These are phyloP conservation scores for Zelostemma sp. DNA, from an alignment of 1,140 invertebrate genomes.

Conservation along the genomic window DNA sequence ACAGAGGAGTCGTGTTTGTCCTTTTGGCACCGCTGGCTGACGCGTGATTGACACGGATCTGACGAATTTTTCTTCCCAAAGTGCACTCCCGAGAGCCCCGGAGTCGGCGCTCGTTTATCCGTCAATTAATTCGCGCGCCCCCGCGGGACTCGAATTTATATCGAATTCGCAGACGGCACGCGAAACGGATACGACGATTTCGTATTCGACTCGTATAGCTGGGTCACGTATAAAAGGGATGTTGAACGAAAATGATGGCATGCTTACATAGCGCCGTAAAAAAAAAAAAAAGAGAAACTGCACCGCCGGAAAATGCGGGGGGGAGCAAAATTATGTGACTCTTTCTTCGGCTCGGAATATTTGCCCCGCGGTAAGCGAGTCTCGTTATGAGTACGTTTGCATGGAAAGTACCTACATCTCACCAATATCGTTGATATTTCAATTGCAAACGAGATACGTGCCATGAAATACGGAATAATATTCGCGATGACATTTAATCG, in stretches of 20 bases:
- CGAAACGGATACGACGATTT: slow-evolving; percentile 6
- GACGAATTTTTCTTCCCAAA: slow-evolving; percentile 11
- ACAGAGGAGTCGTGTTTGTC: slow-evolving; percentile 24
- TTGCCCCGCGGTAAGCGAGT: slow-evolving; percentile 11
- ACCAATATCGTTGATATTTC: slow-evolving; percentile 32
- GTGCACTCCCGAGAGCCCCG: neutral
- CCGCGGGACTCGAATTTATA: slow-evolving; percentile 17
- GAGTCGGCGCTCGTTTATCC: slow-evolving; percentile 18
- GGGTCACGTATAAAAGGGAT: slow-evolving; percentile 14
- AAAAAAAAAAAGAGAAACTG: slow-evolving; percentile 16
- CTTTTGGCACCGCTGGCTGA: slow-evolving; percentile 4
- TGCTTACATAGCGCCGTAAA: slow-evolving; percentile 8
- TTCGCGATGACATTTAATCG: slow-evolving; percentile 30
- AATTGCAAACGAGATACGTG: slow-evolving; percentile 35
- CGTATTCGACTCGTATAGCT: slow-evolving; percentile 6
- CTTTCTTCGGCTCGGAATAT: slow-evolving; percentile 21
- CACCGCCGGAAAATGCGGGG: neutral
- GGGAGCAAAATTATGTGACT: slow-evolving; percentile 15
- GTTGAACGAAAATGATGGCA: slow-evolving; percentile 5
- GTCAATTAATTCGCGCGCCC: slow-evolving; percentile 33
- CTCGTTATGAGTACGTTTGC: slow-evolving; percentile 24
- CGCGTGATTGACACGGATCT: slow-evolving; percentile 28
- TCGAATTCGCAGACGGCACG: slow-evolving; percentile 9
- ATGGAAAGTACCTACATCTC: slow-evolving; percentile 15
- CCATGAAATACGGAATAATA: slow-evolving; percentile 28